Evolutionary conservation across 2,797 vertebrate species (phyloP).

Genomic region (Enoplosus armatus): DNA sequence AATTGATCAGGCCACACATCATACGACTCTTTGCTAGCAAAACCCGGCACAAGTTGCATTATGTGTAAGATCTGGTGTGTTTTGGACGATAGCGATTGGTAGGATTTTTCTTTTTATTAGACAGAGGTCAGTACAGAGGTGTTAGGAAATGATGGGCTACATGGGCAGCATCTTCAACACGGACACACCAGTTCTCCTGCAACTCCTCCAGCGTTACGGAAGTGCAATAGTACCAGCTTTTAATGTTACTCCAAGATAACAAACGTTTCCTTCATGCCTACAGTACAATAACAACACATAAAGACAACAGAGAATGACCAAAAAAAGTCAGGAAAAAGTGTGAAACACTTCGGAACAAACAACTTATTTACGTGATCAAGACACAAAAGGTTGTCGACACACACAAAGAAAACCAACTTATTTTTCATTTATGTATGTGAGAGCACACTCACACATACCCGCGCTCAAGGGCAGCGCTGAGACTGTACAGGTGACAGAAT

Average conservation of each 20-base stretch:
- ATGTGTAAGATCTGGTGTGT: neutral
- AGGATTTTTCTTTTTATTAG: neutral
- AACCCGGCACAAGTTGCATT: too few relatives aligned
- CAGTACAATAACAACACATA: neutral
- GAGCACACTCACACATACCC: neutral
- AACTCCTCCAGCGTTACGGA: neutral
- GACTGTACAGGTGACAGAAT: conserved; percentile 53
- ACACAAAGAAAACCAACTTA: neutral
- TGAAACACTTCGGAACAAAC: neutral
- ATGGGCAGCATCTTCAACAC: neutral
- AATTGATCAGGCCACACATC: too few relatives aligned
- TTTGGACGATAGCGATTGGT: neutral
- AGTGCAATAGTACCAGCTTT: too few relatives aligned
- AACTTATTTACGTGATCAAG: neutral
- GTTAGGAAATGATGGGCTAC: neutral
- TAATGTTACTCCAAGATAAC: neutral
- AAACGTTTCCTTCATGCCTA: neutral
- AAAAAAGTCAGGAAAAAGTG: neutral
- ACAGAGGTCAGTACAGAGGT: neutral
- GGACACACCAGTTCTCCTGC: neutral
- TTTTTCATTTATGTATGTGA: conserved; percentile 1
- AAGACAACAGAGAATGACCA: neutral
- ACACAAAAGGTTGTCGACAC: conserved; percentile 15
- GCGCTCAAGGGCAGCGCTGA: conserved; percentile 52
- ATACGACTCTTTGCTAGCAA: too few relatives aligned